These are phyloP conservation scores for Ochropleura leucogaster DNA, from an alignment of 2,888 invertebrate species.

Conservation along the genomic window DNA sequence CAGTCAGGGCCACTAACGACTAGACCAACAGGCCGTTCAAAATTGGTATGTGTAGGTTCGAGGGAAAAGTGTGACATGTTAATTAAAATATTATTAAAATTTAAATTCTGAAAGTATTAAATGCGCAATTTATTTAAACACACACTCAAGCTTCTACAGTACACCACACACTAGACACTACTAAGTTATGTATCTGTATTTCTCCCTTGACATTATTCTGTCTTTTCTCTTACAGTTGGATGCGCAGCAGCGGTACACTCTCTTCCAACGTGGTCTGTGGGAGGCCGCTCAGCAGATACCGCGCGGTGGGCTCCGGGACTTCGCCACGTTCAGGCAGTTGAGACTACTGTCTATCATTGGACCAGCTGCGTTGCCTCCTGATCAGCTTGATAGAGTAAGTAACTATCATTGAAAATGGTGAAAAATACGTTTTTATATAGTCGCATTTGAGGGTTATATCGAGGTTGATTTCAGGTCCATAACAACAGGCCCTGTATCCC, in stretches of 20 bases:
- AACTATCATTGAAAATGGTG: not conserved
- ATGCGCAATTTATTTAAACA: too few species aligned
- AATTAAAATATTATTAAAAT: too few species aligned
- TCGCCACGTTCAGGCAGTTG: conserved; percentile 93
- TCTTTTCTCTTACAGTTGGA: conserved; percentile 91
- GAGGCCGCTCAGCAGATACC: conserved; percentile 94
- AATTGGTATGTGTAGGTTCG: too few species aligned
- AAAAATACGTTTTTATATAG: not conserved
- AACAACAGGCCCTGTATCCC: too few species aligned
- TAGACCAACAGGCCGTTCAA: too few species aligned
- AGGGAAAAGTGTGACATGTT: too few species aligned
- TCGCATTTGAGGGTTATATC: not conserved
- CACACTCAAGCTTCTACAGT: too few species aligned
- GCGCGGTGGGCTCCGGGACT: conserved; percentile 92
- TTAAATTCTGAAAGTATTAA: too few species aligned
- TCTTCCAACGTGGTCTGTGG: conserved; percentile 95
- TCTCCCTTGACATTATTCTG: not conserved
- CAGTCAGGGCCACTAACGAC: too few species aligned
- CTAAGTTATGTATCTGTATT: not conserved
- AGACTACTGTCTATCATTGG: conserved; percentile 95
- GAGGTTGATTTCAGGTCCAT: too few species aligned
- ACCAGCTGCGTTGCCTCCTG: conserved; percentile 95
- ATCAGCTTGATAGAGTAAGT: conserved; percentile 95
- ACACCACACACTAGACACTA: too few species aligned
- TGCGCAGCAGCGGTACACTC: conserved; percentile 95